Percentiles rank a stretch among this genome's conserved stretches.
Evolutionary conservation across 2,888 invertebrate genomes (phyloP).

Genomic region (Eupsilia transversa): DNA sequence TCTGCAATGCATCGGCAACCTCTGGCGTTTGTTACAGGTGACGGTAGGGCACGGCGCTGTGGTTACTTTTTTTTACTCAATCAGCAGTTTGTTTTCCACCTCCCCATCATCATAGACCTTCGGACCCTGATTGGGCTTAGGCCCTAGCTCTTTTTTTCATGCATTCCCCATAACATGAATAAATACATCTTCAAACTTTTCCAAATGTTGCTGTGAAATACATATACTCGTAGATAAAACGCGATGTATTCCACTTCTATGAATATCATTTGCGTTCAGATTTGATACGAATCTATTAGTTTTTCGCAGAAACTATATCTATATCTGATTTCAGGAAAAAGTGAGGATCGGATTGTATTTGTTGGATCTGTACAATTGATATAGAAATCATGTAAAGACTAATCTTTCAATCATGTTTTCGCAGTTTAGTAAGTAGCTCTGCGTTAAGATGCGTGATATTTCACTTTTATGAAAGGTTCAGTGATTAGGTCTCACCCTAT

Average conservation of each 20-base stretch:
- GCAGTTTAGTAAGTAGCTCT: neutral
- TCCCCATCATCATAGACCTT: neutral
- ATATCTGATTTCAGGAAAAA: neutral
- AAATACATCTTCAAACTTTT: slow-evolving; percentile 12
- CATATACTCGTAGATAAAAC: neutral
- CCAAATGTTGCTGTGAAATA: neutral
- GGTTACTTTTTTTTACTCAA: neutral
- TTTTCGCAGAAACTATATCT: slow-evolving; percentile 13
- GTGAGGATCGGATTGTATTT: too few relatives aligned
- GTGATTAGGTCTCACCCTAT: slow-evolving; percentile 18
- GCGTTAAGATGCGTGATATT: neutral
- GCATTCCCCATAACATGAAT: neutral
- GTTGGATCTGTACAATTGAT: neutral
- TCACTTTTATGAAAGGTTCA: slow-evolving; percentile 9
- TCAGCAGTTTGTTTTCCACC: neutral
- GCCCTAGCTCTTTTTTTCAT: neutral
- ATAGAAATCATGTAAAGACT: neutral
- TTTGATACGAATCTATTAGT: neutral
- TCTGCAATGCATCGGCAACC: neutral
- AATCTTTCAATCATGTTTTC: neutral
- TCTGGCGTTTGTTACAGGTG: neutral
- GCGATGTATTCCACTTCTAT: slow-evolving; percentile 13
- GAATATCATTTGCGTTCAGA: slow-evolving; percentile 17
- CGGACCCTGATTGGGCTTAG: neutral
- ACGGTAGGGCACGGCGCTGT: neutral